Percentiles rank a stretch among this genome's conserved stretches.
Evolutionary conservation across 2,113 vertebrate species (phyloP).

Genomic region (Boulengeromyrus knoepffleri): DNA sequence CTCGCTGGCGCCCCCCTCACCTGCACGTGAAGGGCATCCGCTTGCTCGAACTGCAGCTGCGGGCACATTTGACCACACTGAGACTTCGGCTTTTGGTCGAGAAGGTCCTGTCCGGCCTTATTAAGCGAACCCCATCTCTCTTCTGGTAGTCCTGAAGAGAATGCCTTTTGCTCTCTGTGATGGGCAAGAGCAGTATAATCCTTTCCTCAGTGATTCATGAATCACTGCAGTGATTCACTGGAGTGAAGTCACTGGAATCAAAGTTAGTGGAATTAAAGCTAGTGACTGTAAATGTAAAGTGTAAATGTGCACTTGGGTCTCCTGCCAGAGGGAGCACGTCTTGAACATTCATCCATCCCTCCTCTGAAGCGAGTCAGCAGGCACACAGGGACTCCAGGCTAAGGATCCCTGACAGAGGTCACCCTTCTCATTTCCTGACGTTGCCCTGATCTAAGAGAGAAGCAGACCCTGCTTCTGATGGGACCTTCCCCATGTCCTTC

Average conservation of each 20-base stretch:
- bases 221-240: neutral
- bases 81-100: constrained; percentile 74
- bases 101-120: constrained; percentile 64
- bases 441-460: neutral
- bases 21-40: constrained; percentile 84
- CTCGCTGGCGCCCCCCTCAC: constrained; percentile 55
- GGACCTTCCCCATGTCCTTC: neutral
- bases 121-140: constrained; percentile 68
- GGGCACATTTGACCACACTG: constrained; percentile 78
- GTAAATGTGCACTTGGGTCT: neutral
- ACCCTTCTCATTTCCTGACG: neutral
- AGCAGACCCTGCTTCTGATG: neutral
- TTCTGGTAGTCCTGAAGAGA: constrained; percentile 88
- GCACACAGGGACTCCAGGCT: neutral
- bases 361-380: neutral
- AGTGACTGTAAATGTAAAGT: neutral
- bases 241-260: neutral
- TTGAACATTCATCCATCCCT: neutral
- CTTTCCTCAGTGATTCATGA: neutral
- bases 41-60: constrained; percentile 78
- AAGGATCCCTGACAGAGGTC: neutral
- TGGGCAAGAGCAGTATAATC: neutral
- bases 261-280: neutral
- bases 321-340: neutral
- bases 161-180: constrained; percentile 77